phyloP scores from a whole-genome alignment of 2,113 vertebrate genomes.

The Cromileptes altivelis region DNA sequence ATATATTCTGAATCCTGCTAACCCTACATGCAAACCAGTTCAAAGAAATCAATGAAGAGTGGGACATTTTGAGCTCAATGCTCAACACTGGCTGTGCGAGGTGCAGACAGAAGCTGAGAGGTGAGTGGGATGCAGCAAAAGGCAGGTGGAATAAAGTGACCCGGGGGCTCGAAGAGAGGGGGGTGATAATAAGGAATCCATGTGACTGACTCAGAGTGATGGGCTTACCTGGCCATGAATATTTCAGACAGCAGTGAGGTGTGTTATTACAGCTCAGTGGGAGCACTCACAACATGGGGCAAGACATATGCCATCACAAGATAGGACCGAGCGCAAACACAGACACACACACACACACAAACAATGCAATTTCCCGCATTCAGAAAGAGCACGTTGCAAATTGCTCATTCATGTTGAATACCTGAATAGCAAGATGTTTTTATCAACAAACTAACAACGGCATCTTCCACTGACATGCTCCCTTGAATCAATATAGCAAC shows the following conservation, averaged over 20 bases:
- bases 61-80: conserved; percentile 32
- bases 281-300: conserved; percentile 77
- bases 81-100: conserved; percentile 30
- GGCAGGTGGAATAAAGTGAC: conserved; percentile 75
- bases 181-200: conserved; percentile 79
- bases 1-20: background rate
- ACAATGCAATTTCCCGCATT: conserved; percentile 50
- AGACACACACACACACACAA: conserved; percentile 30
- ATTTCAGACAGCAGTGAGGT: conserved; percentile 82
- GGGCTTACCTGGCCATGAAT: conserved; percentile 83
- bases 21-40: conserved; percentile 16
- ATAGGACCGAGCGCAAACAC: conserved; percentile 57
- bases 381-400: conserved; percentile 59
- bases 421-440: conserved; percentile 64
- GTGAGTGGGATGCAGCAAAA: conserved; percentile 60
- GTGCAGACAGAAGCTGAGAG: conserved; percentile 50
- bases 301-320: conserved; percentile 74
- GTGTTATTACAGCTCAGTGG: conserved; percentile 82
- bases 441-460: conserved; percentile 63
- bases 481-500: conserved; percentile 55
- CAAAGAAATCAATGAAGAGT: conserved; percentile 37
- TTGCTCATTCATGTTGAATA: conserved; percentile 58
- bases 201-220: conserved; percentile 78
- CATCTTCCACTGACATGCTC: conserved; percentile 64
- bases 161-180: conserved; percentile 59